Evolutionary conservation across 2,113 vertebrate genomes (phyloP).

Genomic region (Microtus oregoni): DNA sequence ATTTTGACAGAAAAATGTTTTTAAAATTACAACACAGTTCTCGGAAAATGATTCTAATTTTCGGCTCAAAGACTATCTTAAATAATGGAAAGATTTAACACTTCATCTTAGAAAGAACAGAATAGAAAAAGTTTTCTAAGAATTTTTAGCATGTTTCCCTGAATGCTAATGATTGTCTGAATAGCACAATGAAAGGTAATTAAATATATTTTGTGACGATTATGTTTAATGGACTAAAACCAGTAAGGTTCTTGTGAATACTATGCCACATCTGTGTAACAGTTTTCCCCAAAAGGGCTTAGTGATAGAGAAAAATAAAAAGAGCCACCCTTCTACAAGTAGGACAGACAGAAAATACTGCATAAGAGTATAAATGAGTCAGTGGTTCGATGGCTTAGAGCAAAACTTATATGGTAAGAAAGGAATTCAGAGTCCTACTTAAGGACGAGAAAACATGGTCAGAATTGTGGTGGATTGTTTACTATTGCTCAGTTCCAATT

Average conservation of each 20-base stretch:
- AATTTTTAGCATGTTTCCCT: neutral
- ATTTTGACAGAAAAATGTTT: neutral
- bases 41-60: neutral
- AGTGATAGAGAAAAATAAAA: neutral
- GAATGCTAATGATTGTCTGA: neutral
- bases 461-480: neutral
- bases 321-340: neutral
- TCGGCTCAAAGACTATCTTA: neutral
- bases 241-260: neutral
- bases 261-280: neutral
- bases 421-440: neutral
- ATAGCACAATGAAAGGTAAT: neutral
- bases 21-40: neutral
- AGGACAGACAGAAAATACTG: neutral
- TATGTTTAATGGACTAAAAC: neutral
- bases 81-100: neutral
- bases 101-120: neutral
- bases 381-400: neutral
- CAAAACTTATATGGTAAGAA: neutral
- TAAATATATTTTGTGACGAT: neutral
- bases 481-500: neutral
- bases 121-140: neutral
- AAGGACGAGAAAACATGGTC: neutral
- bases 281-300: neutral
- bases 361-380: neutral